Percentiles rank a stretch among this genome's conserved stretches.
These are phyloP conservation scores for Seriola quinqueradiata DNA, from an alignment of 2,113 vertebrate species.

Conservation along the genomic window DNA sequence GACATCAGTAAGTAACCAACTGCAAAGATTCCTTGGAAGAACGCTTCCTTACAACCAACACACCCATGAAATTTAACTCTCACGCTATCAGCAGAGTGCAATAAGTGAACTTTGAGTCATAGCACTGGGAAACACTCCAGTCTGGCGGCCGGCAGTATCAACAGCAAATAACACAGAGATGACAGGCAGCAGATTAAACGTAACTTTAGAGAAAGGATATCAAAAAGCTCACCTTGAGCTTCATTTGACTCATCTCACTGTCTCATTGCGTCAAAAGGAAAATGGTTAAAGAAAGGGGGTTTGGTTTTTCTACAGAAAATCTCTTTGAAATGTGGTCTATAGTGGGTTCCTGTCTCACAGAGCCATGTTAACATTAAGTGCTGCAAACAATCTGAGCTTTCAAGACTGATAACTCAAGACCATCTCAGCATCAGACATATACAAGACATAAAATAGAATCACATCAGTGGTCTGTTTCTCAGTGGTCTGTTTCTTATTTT, in stretches of 20 bases:
- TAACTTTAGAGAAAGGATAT: background rate
- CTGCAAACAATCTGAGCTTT: background rate
- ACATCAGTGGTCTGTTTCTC: background rate
- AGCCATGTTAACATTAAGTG: background rate
- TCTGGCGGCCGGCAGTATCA: background rate
- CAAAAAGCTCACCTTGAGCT: background rate
- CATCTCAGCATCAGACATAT: background rate
- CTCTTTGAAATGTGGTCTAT: background rate
- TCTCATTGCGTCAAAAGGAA: background rate
- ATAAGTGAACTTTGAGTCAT: constrained; percentile 13
- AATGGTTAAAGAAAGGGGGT: background rate
- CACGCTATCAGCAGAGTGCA: background rate
- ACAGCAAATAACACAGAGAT: background rate
- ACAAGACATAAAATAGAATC: constrained; percentile 3
- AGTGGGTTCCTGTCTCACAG: background rate
- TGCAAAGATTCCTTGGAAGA: constrained; percentile 24
- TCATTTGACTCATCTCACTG: background rate
- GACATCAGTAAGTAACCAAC: background rate
- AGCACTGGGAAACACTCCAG: constrained; percentile 11
- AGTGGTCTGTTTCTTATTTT: background rate
- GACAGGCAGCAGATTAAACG: background rate
- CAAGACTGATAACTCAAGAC: background rate
- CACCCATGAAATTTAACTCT: background rate
- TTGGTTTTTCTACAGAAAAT: background rate
- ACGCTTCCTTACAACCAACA: background rate